Conservation (phyloP, 2,797 vertebrate species). For the Melanotaenia maccullochi region DNA sequence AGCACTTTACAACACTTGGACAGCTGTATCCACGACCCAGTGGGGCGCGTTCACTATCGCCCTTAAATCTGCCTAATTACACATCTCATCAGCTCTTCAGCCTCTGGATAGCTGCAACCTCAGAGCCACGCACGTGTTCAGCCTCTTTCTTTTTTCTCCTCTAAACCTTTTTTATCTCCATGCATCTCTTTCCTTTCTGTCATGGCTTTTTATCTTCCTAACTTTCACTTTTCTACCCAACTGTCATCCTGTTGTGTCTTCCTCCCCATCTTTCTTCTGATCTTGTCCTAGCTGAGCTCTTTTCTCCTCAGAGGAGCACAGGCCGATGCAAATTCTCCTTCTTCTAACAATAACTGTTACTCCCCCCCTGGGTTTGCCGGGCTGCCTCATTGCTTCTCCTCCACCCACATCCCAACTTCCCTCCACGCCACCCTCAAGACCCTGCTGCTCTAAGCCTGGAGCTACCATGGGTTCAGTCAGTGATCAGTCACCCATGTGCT, state of each 20-base stretch:
- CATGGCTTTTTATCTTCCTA: constrained; percentile 26
- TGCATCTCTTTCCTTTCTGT: constrained; percentile 39
- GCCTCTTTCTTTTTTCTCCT: constrained; percentile 20
- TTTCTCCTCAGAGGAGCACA: constrained; percentile 27
- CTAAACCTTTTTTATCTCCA: constrained; percentile 14
- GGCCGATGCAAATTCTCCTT: constrained; percentile 16
- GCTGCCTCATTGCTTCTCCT: constrained; percentile 37
- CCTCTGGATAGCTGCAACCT: constrained; percentile 61
- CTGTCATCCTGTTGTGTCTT: constrained; percentile 29
- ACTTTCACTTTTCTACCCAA: constrained; percentile 6
- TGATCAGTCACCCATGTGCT: constrained; percentile 50
- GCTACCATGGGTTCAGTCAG: constrained; percentile 34
- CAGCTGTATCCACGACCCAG: constrained; percentile 63
- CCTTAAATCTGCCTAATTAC: constrained; percentile 79
- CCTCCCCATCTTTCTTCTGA: constrained; percentile 37
- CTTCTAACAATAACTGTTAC: constrained; percentile 38
- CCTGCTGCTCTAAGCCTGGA: constrained; percentile 15
- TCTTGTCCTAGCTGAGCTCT: constrained; percentile 34
- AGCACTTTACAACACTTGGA: constrained; percentile 50
- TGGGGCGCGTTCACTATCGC: constrained; percentile 54
- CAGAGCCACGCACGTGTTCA: constrained; percentile 39
- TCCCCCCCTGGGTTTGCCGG: constrained; percentile 35
- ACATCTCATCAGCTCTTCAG: constrained; percentile 70
- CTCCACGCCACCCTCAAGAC: background rate
- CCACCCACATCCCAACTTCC: background rate